Percentiles rank a stretch among this genome's conserved stretches.
phyloP scores from a whole-genome alignment of 1,140 invertebrate species.

The Cotesia vestalis region DNA sequence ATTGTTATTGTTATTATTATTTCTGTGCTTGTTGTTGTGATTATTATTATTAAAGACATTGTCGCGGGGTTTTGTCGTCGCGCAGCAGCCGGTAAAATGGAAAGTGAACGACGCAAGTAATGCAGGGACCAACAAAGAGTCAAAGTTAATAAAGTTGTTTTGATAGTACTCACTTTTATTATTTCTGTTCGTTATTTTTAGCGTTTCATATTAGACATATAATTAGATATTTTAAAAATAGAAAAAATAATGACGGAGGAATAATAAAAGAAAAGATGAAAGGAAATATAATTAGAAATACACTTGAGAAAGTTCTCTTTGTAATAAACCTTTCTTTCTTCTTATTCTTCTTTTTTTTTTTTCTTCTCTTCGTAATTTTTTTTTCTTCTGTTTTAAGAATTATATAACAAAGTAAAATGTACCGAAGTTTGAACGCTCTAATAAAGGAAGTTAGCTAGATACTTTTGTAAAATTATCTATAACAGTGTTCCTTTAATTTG shows the following conservation, averaged over 20 bases:
- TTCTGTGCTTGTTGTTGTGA: too few relatives aligned
- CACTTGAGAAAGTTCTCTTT: constrained; percentile 10
- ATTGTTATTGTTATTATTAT: too few relatives aligned
- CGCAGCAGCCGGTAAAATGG: not conserved
- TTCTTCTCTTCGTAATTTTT: too few relatives aligned
- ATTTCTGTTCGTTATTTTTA: constrained; percentile 20
- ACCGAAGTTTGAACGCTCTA: too few relatives aligned
- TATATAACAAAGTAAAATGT: too few relatives aligned
- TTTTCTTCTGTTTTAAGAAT: too few relatives aligned
- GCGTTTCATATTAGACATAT: not conserved
- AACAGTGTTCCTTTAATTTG: too few relatives aligned
- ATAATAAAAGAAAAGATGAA: not conserved
- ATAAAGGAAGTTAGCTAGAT: too few relatives aligned
- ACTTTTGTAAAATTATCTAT: too few relatives aligned
- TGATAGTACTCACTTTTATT: constrained; percentile 27
- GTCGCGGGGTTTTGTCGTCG: not conserved
- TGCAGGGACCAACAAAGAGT: not conserved
- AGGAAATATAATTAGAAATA: constrained; percentile 9
- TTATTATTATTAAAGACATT: too few relatives aligned
- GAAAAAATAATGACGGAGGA: not conserved
- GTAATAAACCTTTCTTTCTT: constrained; percentile 6
- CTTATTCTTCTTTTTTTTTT: too few relatives aligned
- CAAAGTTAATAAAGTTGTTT: constrained; percentile 8
- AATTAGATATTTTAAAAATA: constrained; percentile 6
- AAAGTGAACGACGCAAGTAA: not conserved